These are phyloP conservation scores for Lucilia sericata DNA, from an alignment of 1,140 invertebrate genomes.

Conservation along the genomic window DNA sequence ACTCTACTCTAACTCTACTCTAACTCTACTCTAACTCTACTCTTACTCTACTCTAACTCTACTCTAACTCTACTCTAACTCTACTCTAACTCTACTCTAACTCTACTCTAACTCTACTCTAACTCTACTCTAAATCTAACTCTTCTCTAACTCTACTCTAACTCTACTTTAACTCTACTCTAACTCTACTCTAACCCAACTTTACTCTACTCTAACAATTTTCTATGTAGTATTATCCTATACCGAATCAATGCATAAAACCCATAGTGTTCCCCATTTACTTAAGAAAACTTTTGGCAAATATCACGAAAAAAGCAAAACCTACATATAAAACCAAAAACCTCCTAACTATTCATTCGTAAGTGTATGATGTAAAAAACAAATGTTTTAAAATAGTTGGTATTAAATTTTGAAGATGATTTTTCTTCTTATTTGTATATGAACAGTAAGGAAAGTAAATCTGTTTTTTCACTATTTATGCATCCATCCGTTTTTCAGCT, in stretches of 20 bases:
- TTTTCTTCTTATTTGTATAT: not conserved
- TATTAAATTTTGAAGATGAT: slow-evolving; percentile 13
- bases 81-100: too few species aligned
- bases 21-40: too few species aligned
- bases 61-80: too few species aligned
- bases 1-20: too few species aligned
- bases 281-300: not conserved
- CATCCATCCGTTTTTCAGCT: not conserved
- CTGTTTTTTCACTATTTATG: slow-evolving; percentile 16
- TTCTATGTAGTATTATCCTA: not conserved
- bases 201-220: too few species aligned
- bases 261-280: not conserved
- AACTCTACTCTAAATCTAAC: too few species aligned
- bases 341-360: not conserved
- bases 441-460: not conserved
- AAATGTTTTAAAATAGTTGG: not conserved
- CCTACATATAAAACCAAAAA: not conserved
- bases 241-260: not conserved
- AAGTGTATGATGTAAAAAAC: not conserved
- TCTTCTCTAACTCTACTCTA: too few species aligned
- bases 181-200: too few species aligned
- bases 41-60: too few species aligned
- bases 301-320: slow-evolving; percentile 27
- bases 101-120: too few species aligned
- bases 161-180: too few species aligned